Evolutionary conservation across 1,140 invertebrate genomes (phyloP), one percentile per base, ranked within the genome.

Genomic region (Bombus huntii): DNA sequence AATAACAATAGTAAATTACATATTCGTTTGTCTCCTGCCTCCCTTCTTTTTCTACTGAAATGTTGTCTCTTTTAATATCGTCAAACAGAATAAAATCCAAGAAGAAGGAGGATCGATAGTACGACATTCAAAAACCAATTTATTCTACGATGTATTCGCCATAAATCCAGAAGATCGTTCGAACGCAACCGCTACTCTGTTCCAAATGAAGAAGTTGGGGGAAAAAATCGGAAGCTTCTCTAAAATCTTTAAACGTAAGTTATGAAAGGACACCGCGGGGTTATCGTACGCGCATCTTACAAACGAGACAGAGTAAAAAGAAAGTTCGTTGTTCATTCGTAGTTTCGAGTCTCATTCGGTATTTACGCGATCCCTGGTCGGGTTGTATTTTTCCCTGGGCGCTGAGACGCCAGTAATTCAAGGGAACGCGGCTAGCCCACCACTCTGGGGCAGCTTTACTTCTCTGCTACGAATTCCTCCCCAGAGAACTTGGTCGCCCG

Each of bases 381-480:
- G 66, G 74, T n/a, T 62, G 83, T 88, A 88, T 88, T 88, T 88
- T 85, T 85, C 75, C 31, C 25, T 42, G 73, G 66, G 59, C 87
- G 59, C 70, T 57, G 47, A 75, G 75, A 47, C 77, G 62, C 53
- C 75, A 62, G 86, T 88, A 88, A 88, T 88, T 88, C 87, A 83
- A 68, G n/a, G 59, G 68, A 88, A 88, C 87, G 75, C 87, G 73
- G 44, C 74, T 74, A 70, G 62, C n/a, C n/a, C 74, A 28, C 37
- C 39, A 68, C 85, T 70, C 37, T 34, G 65, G 22, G 53, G 34
- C 44, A 73, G 87, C 75, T 88, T 84, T 88, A 88, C 81, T 88
- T 88, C 42, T 42, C 37, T 18, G 28, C 70, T 62, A 34, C 70
- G 71, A 88, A 88, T 88, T 88, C 87, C 87, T 88, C 86, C 77